These are phyloP conservation scores for Rhynchopsitta pachyrhyncha DNA, from an alignment of 2,113 vertebrate species.

Conservation along the genomic window DNA sequence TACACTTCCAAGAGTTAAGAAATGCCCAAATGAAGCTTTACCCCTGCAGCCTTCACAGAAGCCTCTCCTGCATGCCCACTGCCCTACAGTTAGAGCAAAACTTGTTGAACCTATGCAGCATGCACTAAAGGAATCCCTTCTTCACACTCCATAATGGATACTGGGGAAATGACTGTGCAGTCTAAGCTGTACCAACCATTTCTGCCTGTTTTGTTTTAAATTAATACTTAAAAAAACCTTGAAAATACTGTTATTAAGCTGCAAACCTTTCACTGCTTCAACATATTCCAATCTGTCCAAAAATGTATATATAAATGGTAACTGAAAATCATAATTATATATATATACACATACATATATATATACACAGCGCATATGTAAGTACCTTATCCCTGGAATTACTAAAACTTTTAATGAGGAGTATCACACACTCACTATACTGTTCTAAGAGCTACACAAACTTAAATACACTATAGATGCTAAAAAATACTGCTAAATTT, in stretches of 20 bases:
- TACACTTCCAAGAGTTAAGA: not conserved
- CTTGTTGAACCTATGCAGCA: not conserved
- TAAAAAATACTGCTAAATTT: not conserved
- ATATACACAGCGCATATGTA: not conserved
- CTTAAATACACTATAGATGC: not conserved
- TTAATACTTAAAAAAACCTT: not conserved
- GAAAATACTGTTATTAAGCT: not conserved
- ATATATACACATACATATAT: accelerated
- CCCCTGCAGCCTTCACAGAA: not conserved
- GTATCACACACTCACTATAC: not conserved
- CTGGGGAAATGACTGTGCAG: not conserved
- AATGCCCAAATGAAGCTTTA: not conserved
- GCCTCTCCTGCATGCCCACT: not conserved
- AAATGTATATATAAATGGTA: not conserved
- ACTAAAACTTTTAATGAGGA: not conserved
- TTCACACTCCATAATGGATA: not conserved
- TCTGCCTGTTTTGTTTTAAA: not conserved
- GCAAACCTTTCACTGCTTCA: not conserved
- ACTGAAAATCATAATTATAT: not conserved
- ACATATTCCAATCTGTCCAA: not conserved
- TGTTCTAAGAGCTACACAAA: not conserved
- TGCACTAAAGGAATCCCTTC: not conserved
- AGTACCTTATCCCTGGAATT: not conserved
- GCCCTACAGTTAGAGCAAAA: not conserved
- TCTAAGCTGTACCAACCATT: not conserved